Conservation (phyloP, 2,797 vertebrate species). For the Anisognathus igniventris region DNA sequence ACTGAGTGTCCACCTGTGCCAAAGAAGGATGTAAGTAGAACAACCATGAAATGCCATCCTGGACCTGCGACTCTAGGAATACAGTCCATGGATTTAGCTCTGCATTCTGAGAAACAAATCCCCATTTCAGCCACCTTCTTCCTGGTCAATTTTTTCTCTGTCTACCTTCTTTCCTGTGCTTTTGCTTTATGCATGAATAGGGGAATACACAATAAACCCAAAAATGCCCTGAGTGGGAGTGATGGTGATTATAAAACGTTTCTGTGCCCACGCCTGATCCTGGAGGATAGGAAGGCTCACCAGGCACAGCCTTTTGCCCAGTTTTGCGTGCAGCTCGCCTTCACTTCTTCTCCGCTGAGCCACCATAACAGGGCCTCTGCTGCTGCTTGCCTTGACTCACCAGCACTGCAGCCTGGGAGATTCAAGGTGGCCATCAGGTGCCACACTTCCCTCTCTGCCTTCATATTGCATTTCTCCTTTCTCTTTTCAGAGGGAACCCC, state of each 20-base stretch:
- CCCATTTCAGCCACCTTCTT: neutral
- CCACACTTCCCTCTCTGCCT: neutral
- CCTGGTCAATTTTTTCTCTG: neutral
- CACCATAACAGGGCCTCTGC: neutral
- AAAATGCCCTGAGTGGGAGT: neutral
- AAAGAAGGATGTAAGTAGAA: neutral
- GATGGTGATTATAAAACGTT: neutral
- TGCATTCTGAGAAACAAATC: rapidly evolving
- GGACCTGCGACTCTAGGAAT: neutral
- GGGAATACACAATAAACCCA: neutral
- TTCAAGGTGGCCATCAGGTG: rapidly evolving
- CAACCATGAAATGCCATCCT: neutral
- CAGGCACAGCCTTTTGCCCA: rapidly evolving
- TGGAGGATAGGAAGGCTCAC: neutral
- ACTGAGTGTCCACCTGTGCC: neutral
- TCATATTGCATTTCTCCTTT: neutral
- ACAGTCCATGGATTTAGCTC: rapidly evolving
- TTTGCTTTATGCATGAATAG: neutral
- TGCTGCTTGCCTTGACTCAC: neutral
- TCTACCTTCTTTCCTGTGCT: neutral
- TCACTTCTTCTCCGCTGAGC: neutral
- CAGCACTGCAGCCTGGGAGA: neutral
- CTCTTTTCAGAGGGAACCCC: neutral
- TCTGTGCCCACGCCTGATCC: neutral
- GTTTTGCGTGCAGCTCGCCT: neutral